A percentile compares a stretch with the other conserved stretches of the same genome.
phyloP scores from a whole-genome alignment of 2,113 vertebrate species.

The Speoplatyrhinus poulsoni region DNA sequence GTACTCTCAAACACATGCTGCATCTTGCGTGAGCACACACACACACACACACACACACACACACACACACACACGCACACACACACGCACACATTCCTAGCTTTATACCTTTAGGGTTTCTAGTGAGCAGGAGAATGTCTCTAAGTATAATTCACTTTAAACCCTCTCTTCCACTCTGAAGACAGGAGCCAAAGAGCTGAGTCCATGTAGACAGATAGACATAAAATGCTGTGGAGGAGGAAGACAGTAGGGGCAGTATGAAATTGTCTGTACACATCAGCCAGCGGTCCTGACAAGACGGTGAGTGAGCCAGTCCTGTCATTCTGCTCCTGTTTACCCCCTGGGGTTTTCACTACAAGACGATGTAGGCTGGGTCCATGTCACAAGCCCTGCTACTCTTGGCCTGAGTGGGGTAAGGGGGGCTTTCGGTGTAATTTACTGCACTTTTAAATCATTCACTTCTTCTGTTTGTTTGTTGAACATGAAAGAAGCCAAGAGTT shows the following conservation, averaged over 20 bases:
- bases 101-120: constrained; percentile 57
- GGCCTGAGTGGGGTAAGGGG: constrained; percentile 30
- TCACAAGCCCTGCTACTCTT: constrained; percentile 2
- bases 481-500: constrained; percentile 48
- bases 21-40: neutral
- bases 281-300: constrained; percentile 77
- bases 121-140: constrained; percentile 60
- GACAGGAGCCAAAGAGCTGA: constrained; percentile 63
- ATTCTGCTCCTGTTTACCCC: constrained; percentile 70
- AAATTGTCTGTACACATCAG: constrained; percentile 78
- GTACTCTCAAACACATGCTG: constrained; percentile 32
- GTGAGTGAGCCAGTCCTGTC: constrained; percentile 80
- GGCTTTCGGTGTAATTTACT: constrained; percentile 75
- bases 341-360: constrained; percentile 71
- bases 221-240: constrained; percentile 57
- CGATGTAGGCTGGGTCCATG: constrained; percentile 54
- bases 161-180: constrained; percentile 48
- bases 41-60: constrained; percentile 9
- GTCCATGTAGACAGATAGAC: constrained; percentile 64
- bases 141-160: constrained; percentile 63
- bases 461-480: constrained; percentile 51
- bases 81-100: constrained; percentile 38
- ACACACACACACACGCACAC: constrained; percentile 17
- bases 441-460: constrained; percentile 79
- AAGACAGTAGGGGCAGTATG: constrained; percentile 57